phyloP scores from a whole-genome alignment of 2,888 invertebrate genomes.

The Chrysomela aeneicollis region DNA sequence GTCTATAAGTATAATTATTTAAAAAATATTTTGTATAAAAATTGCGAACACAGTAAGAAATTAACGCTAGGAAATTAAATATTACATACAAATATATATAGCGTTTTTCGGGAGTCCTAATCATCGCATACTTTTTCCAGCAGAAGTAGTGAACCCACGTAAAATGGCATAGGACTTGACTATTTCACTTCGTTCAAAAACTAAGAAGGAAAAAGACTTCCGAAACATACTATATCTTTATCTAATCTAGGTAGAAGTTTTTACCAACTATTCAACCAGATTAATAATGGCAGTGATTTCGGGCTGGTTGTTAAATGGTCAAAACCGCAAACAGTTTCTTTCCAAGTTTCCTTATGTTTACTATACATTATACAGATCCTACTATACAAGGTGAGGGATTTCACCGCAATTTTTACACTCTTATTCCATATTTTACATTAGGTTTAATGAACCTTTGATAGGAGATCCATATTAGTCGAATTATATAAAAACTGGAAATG shows the following conservation, averaged over 20 bases:
- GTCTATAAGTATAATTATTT: constrained; percentile 29
- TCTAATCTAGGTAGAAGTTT: constrained; percentile 50
- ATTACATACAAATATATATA: constrained; percentile 42
- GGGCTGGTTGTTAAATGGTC: constrained; percentile 56
- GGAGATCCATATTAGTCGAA: constrained; percentile 42
- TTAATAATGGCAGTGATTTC: constrained; percentile 55
- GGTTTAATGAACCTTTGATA: constrained; percentile 47
- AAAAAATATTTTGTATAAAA: constrained; percentile 37
- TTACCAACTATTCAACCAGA: constrained; percentile 52
- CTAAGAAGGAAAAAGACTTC: neutral
- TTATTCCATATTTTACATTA: constrained; percentile 44
- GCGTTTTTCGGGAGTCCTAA: neutral
- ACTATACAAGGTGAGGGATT: constrained; percentile 58
- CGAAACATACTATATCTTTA: neutral
- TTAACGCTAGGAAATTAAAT: constrained; percentile 43
- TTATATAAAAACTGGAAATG: constrained; percentile 34
- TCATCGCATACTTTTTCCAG: neutral
- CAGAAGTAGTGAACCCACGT: neutral
- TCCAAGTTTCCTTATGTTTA: constrained; percentile 46
- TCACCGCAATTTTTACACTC: constrained; percentile 49
- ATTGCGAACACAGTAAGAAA: constrained; percentile 55
- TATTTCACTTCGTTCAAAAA: neutral
- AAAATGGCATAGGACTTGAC: neutral
- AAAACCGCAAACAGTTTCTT: constrained; percentile 44
- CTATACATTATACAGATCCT: constrained; percentile 58